These are phyloP conservation scores for Lepus timidus DNA, from an alignment of 2,113 vertebrate genomes.

Conservation along the genomic window DNA sequence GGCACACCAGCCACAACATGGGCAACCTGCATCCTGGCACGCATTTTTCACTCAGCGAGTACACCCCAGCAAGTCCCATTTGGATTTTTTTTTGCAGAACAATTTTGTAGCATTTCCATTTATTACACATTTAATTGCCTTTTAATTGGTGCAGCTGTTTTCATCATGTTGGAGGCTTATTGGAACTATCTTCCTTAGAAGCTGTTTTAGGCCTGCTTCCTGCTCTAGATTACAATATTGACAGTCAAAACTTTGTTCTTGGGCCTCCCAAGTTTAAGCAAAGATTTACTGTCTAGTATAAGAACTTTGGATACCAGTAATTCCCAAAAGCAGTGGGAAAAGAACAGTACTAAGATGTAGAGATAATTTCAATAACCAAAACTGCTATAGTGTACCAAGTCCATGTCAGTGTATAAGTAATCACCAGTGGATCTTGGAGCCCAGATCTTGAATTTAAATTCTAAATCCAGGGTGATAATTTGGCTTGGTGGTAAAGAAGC, in stretches of 20 bases:
- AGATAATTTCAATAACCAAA: slow-evolving; percentile 25
- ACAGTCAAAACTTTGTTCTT: slow-evolving; percentile 30
- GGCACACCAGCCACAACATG: neutral
- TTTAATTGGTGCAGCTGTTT: slow-evolving; percentile 80
- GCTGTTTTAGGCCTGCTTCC: slow-evolving; percentile 58
- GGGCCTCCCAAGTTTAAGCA: slow-evolving; percentile 42
- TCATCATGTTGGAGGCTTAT: slow-evolving; percentile 52
- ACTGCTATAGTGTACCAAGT: neutral
- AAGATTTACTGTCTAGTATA: slow-evolving; percentile 54
- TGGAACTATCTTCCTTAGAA: slow-evolving; percentile 62
- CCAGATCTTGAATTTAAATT: neutral
- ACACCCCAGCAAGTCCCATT: slow-evolving; percentile 38
- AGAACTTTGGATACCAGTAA: neutral
- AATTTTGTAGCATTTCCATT: slow-evolving; percentile 67
- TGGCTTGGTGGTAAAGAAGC: no score
- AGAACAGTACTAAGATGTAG: neutral
- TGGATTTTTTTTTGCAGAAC: slow-evolving; percentile 66
- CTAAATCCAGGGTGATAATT: neutral
- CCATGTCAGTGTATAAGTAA: neutral
- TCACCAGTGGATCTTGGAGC: neutral
- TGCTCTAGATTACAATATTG: slow-evolving; percentile 54
- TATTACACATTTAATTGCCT: slow-evolving; percentile 77
- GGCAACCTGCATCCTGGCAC: slow-evolving; percentile 19
- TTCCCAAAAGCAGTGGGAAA: neutral
- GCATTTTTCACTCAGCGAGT: slow-evolving; percentile 59